Conservation (phyloP, 2,797 vertebrate species). For the Tiaroga cobitis region DNA sequence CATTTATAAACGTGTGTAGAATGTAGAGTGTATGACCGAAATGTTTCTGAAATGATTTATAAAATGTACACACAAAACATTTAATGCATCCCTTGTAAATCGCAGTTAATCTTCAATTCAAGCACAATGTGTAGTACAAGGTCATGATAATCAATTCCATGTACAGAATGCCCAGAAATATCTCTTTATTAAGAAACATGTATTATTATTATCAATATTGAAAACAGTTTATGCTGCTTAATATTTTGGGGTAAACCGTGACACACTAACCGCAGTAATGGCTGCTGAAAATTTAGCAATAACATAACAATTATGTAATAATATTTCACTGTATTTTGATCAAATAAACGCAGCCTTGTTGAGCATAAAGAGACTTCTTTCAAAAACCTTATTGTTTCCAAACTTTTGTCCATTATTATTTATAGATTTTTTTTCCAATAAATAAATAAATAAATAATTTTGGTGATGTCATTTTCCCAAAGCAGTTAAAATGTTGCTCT, state of each 20-base stretch:
- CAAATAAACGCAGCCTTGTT: not conserved
- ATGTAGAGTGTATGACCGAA: not conserved
- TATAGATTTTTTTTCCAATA: not conserved
- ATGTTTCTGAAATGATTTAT: not conserved
- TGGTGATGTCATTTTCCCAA: not conserved
- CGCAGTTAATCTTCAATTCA: not conserved
- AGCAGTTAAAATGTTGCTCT: not conserved
- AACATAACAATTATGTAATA: not conserved
- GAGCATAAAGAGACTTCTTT: not conserved
- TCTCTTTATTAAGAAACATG: not conserved
- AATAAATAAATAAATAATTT: not conserved
- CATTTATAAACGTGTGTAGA: not conserved
- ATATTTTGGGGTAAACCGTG: not conserved
- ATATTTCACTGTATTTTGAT: not conserved
- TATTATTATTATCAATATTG: not conserved
- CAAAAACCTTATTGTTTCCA: not conserved
- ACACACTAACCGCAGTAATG: not conserved
- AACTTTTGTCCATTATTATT: not conserved
- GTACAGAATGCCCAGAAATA: not conserved
- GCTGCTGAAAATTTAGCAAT: not conserved
- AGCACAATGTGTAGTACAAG: not conserved
- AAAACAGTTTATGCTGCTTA: not conserved
- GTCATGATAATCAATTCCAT: not conserved
- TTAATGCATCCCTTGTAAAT: not conserved
- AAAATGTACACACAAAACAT: not conserved